phyloP scores from a whole-genome alignment of 2,888 invertebrate genomes.

The Xanthia togata region DNA sequence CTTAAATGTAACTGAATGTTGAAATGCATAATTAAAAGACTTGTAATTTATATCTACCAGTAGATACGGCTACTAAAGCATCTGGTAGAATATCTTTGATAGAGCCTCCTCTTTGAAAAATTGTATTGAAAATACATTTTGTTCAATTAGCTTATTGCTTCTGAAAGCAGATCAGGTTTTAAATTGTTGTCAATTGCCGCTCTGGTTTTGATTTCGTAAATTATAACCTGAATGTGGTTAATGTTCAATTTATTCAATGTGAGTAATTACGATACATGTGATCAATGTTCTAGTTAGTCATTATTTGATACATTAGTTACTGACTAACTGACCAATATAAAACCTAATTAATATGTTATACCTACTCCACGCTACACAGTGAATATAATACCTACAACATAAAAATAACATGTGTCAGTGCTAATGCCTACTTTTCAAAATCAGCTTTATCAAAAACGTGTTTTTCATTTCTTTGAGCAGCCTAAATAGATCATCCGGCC shows the following conservation, averaged over 20 bases:
- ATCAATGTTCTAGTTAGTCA: conserved; percentile 9
- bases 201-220: conserved; percentile 18
- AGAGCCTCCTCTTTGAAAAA: neutral
- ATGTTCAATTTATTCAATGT: conserved; percentile 3
- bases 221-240: conserved; percentile 17
- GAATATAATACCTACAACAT: neutral
- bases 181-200: neutral
- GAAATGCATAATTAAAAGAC: too few species aligned
- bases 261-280: conserved; percentile 3
- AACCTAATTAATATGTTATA: neutral
- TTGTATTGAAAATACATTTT: neutral
- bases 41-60: neutral
- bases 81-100: conserved; percentile 1
- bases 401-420: conserved; percentile 31
- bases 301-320: conserved; percentile 1
- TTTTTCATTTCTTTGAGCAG: conserved; percentile 57
- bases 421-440: conserved; percentile 41
- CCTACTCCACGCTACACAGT: neutral
- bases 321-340: neutral
- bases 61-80: neutral
- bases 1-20: conserved; percentile 20
- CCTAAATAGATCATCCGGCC: conserved; percentile 57
- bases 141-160: neutral
- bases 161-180: neutral
- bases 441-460: conserved; percentile 34